Conservation (phyloP, 2,888 invertebrate species). For the Bugulina stolonifera region DNA sequence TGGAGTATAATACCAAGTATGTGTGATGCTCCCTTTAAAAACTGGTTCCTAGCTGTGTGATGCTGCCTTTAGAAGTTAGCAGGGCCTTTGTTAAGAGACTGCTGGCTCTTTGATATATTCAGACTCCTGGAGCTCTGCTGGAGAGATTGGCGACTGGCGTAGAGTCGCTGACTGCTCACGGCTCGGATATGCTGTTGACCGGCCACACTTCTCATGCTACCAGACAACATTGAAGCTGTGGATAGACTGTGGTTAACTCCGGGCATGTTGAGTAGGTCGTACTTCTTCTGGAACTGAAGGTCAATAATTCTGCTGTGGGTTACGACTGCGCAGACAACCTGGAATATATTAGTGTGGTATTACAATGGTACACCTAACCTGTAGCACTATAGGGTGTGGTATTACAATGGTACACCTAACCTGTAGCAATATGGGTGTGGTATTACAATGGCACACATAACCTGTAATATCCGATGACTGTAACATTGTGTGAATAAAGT, state of each 20-base stretch:
- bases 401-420: too few relatives aligned
- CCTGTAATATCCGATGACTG: too few relatives aligned
- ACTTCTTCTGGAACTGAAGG: conserved; percentile 26
- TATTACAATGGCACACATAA: too few relatives aligned
- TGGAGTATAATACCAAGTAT: too few relatives aligned
- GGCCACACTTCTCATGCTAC: conserved; percentile 26
- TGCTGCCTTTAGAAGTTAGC: conserved; percentile 16
- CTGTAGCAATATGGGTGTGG: too few relatives aligned
- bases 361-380: too few relatives aligned
- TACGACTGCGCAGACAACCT: conserved; percentile 5
- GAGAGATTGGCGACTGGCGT: conserved; percentile 16
- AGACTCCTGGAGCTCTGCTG: conserved; percentile 23
- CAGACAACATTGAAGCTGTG: conserved; percentile 13
- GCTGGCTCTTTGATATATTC: not conserved
- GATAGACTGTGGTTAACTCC: conserved; percentile 23
- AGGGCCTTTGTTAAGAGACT: conserved; percentile 10
- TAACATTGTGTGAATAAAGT: too few relatives aligned
- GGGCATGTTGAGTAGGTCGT: conserved; percentile 27
- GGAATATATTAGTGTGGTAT: not conserved
- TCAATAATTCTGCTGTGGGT: conserved; percentile 24
- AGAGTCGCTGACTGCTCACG: conserved; percentile 16
- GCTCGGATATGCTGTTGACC: conserved; percentile 12
- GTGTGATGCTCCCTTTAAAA: too few relatives aligned
- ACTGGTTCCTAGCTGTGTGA: too few relatives aligned
- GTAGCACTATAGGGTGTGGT: too few relatives aligned